phyloP scores from a whole-genome alignment of 2,113 vertebrate genomes.

The Leptobrachium leishanense region DNA sequence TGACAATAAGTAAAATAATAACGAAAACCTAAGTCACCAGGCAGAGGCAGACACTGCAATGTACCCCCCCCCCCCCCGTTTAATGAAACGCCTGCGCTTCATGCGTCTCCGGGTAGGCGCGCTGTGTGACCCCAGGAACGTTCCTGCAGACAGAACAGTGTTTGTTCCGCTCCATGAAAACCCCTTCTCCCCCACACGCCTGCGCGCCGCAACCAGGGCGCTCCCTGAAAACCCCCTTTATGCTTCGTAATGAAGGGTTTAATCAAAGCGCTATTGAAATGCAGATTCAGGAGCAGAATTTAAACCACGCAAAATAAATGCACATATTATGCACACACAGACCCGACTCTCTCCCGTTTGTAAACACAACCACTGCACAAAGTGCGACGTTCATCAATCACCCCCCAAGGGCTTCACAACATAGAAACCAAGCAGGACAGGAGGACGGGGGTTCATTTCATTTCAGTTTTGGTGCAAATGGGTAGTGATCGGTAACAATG shows the following conservation, averaged over 20 bases:
- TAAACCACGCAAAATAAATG: conserved; percentile 21
- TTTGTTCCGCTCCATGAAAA: conserved; percentile 14
- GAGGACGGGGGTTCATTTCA: too few relatives aligned
- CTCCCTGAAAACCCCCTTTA: conserved; percentile 7
- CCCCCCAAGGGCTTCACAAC: too few relatives aligned
- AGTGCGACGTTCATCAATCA: too few relatives aligned
- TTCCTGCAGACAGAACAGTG: conserved; percentile 13
- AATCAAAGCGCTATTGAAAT: conserved; percentile 40
- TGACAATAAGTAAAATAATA: too few relatives aligned
- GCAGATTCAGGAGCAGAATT: conserved; percentile 33
- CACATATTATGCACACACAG: conserved; percentile 12
- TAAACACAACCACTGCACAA: too few relatives aligned
- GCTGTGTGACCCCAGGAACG: conserved; percentile 1
- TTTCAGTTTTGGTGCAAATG: too few relatives aligned
- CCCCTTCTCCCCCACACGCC: conserved; percentile 18
- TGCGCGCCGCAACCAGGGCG: conserved; percentile 13
- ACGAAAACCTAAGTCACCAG: too few relatives aligned
- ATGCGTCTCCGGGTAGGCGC: not conserved
- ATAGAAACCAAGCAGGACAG: too few relatives aligned
- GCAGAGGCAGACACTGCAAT: too few relatives aligned
- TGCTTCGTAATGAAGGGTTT: conserved; percentile 36
- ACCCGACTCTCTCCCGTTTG: not conserved
- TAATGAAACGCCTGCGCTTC: not conserved
- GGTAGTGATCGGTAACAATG: too few relatives aligned
- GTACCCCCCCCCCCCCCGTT: too few relatives aligned